A percentile compares a stretch with the other conserved stretches of the same genome.
phyloP scores from a whole-genome alignment of 23 tunicate species.

The Ascidia mentula region DNA sequence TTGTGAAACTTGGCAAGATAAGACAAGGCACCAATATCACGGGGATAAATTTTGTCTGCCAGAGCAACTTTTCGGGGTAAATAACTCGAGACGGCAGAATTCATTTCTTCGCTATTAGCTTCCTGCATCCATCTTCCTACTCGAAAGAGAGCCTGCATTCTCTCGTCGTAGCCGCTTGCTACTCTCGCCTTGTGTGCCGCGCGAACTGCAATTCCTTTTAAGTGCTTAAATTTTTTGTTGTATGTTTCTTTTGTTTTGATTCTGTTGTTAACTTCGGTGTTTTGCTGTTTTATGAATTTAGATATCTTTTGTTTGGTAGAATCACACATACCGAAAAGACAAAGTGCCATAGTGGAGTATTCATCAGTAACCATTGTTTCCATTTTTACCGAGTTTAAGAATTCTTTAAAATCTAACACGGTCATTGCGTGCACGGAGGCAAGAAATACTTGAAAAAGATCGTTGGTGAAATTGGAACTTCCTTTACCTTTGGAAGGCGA shows the following conservation, averaged over 20 bases:
- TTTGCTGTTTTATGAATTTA: neutral
- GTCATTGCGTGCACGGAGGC: neutral
- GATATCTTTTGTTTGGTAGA: neutral
- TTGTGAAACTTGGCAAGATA: neutral
- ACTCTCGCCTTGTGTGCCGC: neutral
- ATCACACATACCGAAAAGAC: constrained; percentile 1
- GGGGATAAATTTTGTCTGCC: neutral
- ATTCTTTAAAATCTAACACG: neutral
- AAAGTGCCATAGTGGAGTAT: neutral
- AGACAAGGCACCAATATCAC: neutral
- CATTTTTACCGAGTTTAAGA: neutral
- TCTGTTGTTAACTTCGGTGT: neutral
- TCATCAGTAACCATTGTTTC: neutral
- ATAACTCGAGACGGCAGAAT: neutral
- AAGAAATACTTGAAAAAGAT: neutral
- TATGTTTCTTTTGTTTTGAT: no score
- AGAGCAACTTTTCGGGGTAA: neutral
- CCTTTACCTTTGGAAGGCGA: neutral
- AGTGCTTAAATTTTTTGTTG: neutral
- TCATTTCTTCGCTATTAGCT: neutral
- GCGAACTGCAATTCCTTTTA: neutral
- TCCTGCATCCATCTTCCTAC: neutral
- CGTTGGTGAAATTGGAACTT: neutral
- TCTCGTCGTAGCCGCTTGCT: neutral
- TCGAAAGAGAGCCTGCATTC: neutral